Evolutionary conservation across 2,113 vertebrate species (phyloP).

Genomic region (Solea solea): DNA sequence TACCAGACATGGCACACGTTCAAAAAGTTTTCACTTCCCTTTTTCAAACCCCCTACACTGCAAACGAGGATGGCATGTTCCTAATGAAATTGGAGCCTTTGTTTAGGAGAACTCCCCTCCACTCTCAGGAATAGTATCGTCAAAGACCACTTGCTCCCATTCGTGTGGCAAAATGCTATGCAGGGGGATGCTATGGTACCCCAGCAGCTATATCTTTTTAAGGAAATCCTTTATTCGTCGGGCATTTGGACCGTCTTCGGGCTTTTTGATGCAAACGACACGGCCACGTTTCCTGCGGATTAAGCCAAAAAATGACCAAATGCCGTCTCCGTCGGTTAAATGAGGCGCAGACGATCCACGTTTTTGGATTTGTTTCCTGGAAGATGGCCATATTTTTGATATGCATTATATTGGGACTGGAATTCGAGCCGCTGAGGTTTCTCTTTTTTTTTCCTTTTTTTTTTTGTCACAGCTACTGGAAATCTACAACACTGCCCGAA

Average conservation of each 20-base stretch:
- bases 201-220: conserved; percentile 57
- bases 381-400: conserved; percentile 68
- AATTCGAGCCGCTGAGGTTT: conserved; percentile 38
- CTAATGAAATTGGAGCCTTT: conserved; percentile 82
- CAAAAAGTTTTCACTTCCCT: conserved; percentile 88
- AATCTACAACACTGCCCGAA: conserved; percentile 21
- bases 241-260: conserved; percentile 34
- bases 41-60: conserved; percentile 83
- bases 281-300: conserved; percentile 47
- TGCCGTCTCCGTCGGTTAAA: conserved; percentile 40
- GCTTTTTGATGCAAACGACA: conserved; percentile 40
- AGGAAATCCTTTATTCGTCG: conserved; percentile 45
- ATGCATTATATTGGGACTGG: conserved; percentile 25
- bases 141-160: conserved; percentile 78
- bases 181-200: conserved; percentile 67
- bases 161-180: conserved; percentile 66
- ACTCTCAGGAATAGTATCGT: conserved; percentile 84
- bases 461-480: conserved; percentile 16
- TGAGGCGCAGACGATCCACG: conserved; percentile 34
- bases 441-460: background rate
- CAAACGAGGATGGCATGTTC: conserved; percentile 86
- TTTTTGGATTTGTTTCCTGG: conserved; percentile 70
- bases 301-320: conserved; percentile 44
- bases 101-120: conserved; percentile 84
- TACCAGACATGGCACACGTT: conserved; percentile 85